Conservation (phyloP, 1,140 invertebrate genomes). For the Hetaerina americana region DNA sequence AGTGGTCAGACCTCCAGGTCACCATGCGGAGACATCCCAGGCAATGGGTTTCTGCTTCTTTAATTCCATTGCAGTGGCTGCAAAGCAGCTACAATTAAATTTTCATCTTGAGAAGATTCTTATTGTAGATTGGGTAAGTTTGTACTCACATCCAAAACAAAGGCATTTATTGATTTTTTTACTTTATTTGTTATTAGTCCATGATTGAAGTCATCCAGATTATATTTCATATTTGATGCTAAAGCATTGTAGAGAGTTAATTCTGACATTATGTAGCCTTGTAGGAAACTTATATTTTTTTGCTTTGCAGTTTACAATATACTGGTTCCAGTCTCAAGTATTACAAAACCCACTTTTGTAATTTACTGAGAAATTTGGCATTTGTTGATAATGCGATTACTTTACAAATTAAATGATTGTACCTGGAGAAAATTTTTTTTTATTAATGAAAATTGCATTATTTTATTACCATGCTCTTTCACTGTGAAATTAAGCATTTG, state of each 20-base stretch:
- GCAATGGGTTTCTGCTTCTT: slow-evolving; percentile 99
- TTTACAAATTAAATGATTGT: no score
- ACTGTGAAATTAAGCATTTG: no score
- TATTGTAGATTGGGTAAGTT: slow-evolving; percentile 85
- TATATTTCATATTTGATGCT: slow-evolving; percentile 2
- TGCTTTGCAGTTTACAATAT: no score
- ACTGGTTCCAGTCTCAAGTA: no score
- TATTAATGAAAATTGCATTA: no score
- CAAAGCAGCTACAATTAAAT: slow-evolving; percentile 73
- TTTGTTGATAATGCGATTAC: no score
- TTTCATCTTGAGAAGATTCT: slow-evolving; percentile 79
- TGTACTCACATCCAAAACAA: background rate
- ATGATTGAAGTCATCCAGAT: background rate
- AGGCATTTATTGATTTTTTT: background rate
- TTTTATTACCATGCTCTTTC: no score
- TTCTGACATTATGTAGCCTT: no score
- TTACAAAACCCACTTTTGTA: no score
- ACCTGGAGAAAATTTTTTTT: no score
- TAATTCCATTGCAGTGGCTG: slow-evolving; percentile 96
- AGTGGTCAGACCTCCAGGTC: slow-evolving; percentile 92
- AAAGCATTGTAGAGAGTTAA: background rate
- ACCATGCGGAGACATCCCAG: slow-evolving; percentile 93
- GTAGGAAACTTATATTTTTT: no score
- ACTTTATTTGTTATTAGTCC: background rate
- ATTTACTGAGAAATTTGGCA: no score